Conservation (phyloP, 1,140 invertebrate species). For the Apocrypta bakeri region DNA sequence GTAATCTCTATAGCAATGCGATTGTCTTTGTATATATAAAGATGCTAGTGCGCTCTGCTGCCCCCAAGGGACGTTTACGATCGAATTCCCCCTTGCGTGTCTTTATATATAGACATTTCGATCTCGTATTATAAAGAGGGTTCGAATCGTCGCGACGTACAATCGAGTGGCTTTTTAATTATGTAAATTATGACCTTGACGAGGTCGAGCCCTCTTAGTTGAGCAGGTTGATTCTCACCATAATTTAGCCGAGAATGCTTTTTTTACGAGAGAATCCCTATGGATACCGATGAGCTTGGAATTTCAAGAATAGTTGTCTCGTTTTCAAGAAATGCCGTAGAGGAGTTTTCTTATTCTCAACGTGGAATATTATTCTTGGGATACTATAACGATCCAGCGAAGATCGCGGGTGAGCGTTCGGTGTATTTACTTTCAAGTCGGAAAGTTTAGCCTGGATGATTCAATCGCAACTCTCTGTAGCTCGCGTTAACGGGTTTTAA, state of each 20-base stretch:
- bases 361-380: too few relatives aligned
- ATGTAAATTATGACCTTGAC: constrained; percentile 44
- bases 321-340: too few relatives aligned
- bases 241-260: neutral
- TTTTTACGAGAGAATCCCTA: neutral
- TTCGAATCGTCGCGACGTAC: neutral
- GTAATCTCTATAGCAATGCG: constrained; percentile 1
- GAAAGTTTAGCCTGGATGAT: constrained; percentile 35
- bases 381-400: neutral
- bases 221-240: neutral
- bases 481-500: constrained; percentile 47
- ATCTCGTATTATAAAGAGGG: neutral
- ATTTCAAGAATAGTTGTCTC: neutral
- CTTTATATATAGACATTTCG: too few relatives aligned
- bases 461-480: neutral
- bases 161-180: constrained; percentile 34
- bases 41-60: neutral
- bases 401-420: too few relatives aligned
- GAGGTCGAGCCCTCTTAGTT: constrained; percentile 20
- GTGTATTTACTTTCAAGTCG: constrained; percentile 37
- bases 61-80: too few relatives aligned
- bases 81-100: too few relatives aligned
- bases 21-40: neutral
- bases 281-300: neutral
- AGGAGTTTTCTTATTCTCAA: too few relatives aligned